Percentiles rank a stretch among this genome's conserved stretches.
These are phyloP conservation scores for Leptothorax acervorum DNA, from an alignment of 2,888 invertebrate species.

Conservation along the genomic window DNA sequence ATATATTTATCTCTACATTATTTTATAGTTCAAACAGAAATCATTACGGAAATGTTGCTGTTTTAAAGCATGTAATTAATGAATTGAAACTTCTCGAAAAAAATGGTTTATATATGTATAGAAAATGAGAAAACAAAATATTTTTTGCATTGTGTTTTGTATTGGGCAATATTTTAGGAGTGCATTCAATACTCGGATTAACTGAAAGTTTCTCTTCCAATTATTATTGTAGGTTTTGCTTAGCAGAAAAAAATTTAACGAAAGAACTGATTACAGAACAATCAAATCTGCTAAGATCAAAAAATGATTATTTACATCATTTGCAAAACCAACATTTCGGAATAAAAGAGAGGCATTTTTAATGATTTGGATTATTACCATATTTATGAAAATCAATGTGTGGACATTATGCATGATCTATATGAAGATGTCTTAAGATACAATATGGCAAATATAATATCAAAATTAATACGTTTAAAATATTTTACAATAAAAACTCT, in stretches of 20 bases:
- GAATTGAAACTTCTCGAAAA: background rate
- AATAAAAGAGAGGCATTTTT: conserved; percentile 19
- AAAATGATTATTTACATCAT: background rate
- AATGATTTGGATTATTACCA: conserved; percentile 11
- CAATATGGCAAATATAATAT: background rate
- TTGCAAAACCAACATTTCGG: background rate
- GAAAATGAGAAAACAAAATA: background rate
- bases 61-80: conserved; percentile 6
- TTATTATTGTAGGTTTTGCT: conserved; percentile 12
- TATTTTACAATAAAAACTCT: conserved; percentile 19
- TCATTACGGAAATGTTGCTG: background rate
- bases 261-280: background rate
- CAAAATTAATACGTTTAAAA: background rate
- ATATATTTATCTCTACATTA: conserved; percentile 29
- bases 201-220: conserved; percentile 20
- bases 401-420: conserved; percentile 9
- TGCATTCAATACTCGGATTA: conserved; percentile 14
- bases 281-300: conserved; percentile 4
- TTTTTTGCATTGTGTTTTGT: background rate
- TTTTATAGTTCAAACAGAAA: conserved; percentile 1
- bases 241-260: background rate
- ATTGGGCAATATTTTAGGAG: background rate
- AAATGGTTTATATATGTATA: conserved; percentile 2
- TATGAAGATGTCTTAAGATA: conserved; percentile 14
- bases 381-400: conserved; percentile 25